phyloP scores from a whole-genome alignment of 2,888 invertebrate genomes.

The Apotomis turbidana region DNA sequence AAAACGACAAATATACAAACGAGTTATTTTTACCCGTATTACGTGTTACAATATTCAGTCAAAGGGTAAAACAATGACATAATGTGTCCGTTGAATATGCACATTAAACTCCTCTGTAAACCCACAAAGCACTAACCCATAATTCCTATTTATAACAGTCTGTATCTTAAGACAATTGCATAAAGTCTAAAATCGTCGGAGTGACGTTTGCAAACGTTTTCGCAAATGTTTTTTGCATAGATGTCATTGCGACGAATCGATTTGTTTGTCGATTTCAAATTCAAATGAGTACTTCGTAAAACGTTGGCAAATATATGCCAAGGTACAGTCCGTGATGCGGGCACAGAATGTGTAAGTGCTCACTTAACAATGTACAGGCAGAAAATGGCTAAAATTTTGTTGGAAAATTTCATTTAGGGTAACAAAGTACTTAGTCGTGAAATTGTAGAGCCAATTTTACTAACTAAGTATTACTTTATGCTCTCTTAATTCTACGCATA shows the following conservation, averaged over 20 bases:
- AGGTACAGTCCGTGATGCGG: constrained; percentile 25
- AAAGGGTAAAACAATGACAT: constrained; percentile 26
- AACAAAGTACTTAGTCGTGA: no score
- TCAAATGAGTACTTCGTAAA: constrained; percentile 36
- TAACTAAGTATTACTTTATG: no score
- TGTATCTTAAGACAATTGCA: background rate
- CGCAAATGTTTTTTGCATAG: constrained; percentile 27
- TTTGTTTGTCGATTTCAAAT: constrained; percentile 36
- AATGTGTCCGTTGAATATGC: constrained; percentile 19
- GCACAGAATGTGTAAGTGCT: constrained; percentile 15
- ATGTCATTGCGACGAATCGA: constrained; percentile 26
- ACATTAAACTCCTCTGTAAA: constrained; percentile 2
- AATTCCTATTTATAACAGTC: background rate
- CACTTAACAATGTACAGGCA: background rate
- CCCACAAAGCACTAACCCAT: constrained; percentile 3
- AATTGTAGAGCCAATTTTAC: no score
- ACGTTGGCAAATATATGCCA: constrained; percentile 33
- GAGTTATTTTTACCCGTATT: background rate
- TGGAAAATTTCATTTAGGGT: background rate
- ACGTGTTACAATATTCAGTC: background rate
- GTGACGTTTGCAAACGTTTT: background rate
- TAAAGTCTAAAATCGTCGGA: constrained; percentile 7
- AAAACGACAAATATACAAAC: background rate
- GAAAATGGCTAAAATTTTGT: background rate
- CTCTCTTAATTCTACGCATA: no score